A percentile compares a stretch with the other conserved stretches of the same genome.
Conservation (phyloP, 64 coral and sea anemone species). For the Catalaphyllia jardinei region DNA sequence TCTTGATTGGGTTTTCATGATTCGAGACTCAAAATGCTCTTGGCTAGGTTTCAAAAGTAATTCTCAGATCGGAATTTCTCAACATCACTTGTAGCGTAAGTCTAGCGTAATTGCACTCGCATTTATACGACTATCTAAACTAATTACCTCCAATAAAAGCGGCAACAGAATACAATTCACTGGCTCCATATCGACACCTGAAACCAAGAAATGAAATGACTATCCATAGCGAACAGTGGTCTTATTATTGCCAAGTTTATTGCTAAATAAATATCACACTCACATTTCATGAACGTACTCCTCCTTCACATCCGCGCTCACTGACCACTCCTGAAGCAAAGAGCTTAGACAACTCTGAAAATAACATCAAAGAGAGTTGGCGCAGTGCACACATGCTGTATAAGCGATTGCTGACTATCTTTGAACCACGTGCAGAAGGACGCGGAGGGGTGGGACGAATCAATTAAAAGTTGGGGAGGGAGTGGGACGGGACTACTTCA, state of each 20-base stretch:
- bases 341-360: slow-evolving; percentile 79
- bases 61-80: no score
- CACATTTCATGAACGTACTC: slow-evolving; percentile 99
- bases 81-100: no score
- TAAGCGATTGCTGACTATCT: background rate
- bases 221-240: background rate
- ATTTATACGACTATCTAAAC: background rate
- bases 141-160: slow-evolving; percentile 88
- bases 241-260: no score
- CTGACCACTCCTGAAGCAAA: slow-evolving; percentile 90
- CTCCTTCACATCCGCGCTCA: slow-evolving; percentile 74
- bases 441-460: no score
- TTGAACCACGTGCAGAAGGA: background rate
- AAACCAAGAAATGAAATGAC: background rate
- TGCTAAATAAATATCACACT: slow-evolving; percentile 19
- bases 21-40: no score
- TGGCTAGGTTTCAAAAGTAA: no score
- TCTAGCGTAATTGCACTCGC: no score
- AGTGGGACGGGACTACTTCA: no score
- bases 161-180: slow-evolving; percentile 85
- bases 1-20: no score
- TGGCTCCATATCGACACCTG: slow-evolving; percentile 99
- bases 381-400: background rate
- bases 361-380: background rate
- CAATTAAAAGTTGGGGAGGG: no score